Evolutionary conservation across 1,140 invertebrate species (phyloP), one percentile per base, ranked within the genome.

Genomic region (Drosophila yakuba): DNA sequence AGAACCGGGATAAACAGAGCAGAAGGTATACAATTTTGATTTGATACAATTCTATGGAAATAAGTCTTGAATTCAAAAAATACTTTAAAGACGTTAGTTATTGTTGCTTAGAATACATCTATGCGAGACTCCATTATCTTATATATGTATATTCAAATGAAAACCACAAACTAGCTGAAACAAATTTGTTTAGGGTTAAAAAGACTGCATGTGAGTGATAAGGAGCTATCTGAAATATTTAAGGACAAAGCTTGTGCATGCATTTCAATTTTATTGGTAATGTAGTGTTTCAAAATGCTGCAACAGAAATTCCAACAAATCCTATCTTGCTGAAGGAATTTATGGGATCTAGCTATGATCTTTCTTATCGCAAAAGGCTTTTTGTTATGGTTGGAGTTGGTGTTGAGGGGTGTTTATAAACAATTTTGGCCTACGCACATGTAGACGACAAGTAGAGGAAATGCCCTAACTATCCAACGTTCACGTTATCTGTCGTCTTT

Each of bases 361-460:
- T 57, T 56, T 74, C 51, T 56, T 74, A 56, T 74, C 59, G 51
- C 32, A 32, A 57, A 51, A 28, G 48, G 39, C 32, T 36, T 44
- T 51, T 48, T 54, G 52, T 47, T 45, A 59, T 84, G 32, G 51
- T 25, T 55, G 25, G 25, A 4, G 25, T 20, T 20, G 20, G 20
- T 20, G 14, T 4, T 39, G 15, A 2, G 20, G 48, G 74, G 78
- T 86, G 83, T 83, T 86, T 88, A 79, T 88, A 88, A 88, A 88
- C 83, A 86, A 72, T 79, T 79, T 62, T 39, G 39, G 4, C 3
- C 6, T 7, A 17, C 2, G n/a, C n/a, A 1, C 1, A 63, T 15
- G 20, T 44, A 20, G 28, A 23, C 25, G 63, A 28, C 63, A 25
- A 69, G 64, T 38, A 72, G 71, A 69, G 41, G 38, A 41, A 54